Base-by-base conservation (phyloP, 2,797 vertebrate species). In the Helarctos malayanus region DNA sequence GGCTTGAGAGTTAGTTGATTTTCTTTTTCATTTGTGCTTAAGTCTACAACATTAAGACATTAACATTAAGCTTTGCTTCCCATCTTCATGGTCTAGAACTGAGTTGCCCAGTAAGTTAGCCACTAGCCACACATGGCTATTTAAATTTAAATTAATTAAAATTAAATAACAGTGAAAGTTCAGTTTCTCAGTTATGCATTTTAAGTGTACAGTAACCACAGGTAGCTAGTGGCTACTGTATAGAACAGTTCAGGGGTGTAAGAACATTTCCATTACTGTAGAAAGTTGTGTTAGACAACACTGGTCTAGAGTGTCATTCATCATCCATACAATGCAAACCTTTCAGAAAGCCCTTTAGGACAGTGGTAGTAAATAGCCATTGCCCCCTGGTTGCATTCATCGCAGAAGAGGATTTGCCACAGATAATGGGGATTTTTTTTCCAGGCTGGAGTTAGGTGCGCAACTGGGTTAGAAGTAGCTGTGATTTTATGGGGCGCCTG, bases 81-180 rank as follows among this genome's bases (percentile, higher is more conserved):
- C 80, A 15, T 83, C 47, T 57, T 93, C 83, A 69, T 18, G 29
- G 54, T 82, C 63, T 32, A 57, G 87, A 91, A 69, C 65, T 78
- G 27, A 27, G 71, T 75, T 86, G 5, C 12, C 65, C 35, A 73
- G 4, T 83, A 41, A 91, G 78, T 49, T 56, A 69, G n/a, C 65
- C 57, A 59, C 27, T 61, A 78, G 45, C 35, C 35, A 87, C 41
- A 45, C 11, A 19, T 84, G 41, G 61, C 38, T 82, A 63, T 91
- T 91, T 93, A 88, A 56, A 47, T 91, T 80, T 89, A 88, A 83
- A 94, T 32, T 76, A 71, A 92, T 89, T 92, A 73, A 63, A 82
- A 52, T 94, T 92, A 76, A 80, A 47, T 68, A 78, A 68, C n/a
- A 73, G 80, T 91, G 52, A 76, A 89, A 87, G 49, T 92, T 91